Base-by-base conservation (phyloP, 1,140 invertebrate genomes). In the Zeugodacus cucurbitae region DNA sequence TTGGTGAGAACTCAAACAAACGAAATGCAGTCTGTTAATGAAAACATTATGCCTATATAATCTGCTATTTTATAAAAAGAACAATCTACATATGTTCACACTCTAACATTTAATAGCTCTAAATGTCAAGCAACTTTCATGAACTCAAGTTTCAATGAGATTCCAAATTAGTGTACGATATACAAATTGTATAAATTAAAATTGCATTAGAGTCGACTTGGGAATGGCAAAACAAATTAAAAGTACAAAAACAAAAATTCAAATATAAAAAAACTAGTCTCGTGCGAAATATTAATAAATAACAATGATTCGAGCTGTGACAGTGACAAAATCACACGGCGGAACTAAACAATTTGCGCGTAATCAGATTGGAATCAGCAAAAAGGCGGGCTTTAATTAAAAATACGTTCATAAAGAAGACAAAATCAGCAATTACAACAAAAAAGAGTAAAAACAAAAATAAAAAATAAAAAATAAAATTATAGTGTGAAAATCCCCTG, bases 381-480 rank as follows among this genome's bases (percentile, higher is more conserved):
- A 48, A 82, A 7, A 34, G 11, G 0, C 32, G 89, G 88, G 88
- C 26, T 34, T 41, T 37, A 82, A 82, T 82, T 82, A 74, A 26
- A 67, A 74, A 0, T 32, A 20, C 67, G 67, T 29, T 32, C 58
- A 82, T 17, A 17, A 48, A 17, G 41, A 3, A 74, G 17, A 70
- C 26, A 70, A 70, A 34, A 70, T 32, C 26, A 37, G 26, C 26
- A 34, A 32, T 6, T 34, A 70, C 48, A 54, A 54, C 1, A 70
- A 70, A 70, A 32, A 20, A 74, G 14, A n/a, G 37, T 70, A 8
- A 37, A 17, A 32, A 7, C 67, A 37, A 70, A 70, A 70, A 70
- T 62, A 8, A 48, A 1, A 48, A 82, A 11, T 8, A 48, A 48
- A 48, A 54, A 48, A 0, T 26, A 1, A 82, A 74, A 74, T 44